These are phyloP conservation scores for Bilobella aurantiaca DNA, from an alignment of 1,140 invertebrate genomes.

Conservation along the genomic window DNA sequence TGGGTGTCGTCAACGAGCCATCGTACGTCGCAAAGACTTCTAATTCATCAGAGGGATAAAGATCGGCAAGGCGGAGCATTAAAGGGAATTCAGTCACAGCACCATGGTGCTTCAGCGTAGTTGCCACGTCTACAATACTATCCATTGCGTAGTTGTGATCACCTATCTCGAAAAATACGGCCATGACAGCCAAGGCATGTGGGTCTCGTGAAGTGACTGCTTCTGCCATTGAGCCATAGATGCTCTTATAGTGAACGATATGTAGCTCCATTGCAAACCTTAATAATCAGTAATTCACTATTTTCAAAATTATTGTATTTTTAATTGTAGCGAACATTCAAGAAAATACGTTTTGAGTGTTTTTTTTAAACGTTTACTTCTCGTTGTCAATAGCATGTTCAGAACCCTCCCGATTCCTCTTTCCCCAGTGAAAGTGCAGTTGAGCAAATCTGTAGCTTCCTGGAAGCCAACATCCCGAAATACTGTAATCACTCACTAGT, in stretches of 20 bases:
- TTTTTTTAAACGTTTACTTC: constrained; percentile 31
- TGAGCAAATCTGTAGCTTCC: constrained; percentile 41
- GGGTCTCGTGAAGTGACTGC: constrained; percentile 40
- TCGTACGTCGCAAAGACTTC: constrained; percentile 42
- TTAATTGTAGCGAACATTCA: neutral
- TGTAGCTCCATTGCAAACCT: constrained; percentile 39
- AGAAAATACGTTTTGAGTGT: neutral
- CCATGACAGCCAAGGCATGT: constrained; percentile 44
- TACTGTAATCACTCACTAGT: neutral
- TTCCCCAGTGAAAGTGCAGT: constrained; percentile 49
- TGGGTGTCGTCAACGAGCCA: constrained; percentile 45
- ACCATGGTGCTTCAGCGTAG: constrained; percentile 16
- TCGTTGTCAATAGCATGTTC: constrained; percentile 46
- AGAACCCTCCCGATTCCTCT: constrained; percentile 41
- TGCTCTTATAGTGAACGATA: constrained; percentile 43
- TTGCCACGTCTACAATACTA: constrained; percentile 34
- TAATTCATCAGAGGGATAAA: constrained; percentile 28
- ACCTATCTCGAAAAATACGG: constrained; percentile 37
- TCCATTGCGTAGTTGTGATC: constrained; percentile 36
- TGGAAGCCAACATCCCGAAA: constrained; percentile 38
- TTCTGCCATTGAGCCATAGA: constrained; percentile 39
- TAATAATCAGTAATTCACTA: neutral
- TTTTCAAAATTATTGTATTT: neutral
- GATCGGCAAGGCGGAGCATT: constrained; percentile 24
- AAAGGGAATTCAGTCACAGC: neutral